Evolutionary conservation across 2,797 vertebrate species (phyloP).

Genomic region (Hippoglossus hippoglossus): DNA sequence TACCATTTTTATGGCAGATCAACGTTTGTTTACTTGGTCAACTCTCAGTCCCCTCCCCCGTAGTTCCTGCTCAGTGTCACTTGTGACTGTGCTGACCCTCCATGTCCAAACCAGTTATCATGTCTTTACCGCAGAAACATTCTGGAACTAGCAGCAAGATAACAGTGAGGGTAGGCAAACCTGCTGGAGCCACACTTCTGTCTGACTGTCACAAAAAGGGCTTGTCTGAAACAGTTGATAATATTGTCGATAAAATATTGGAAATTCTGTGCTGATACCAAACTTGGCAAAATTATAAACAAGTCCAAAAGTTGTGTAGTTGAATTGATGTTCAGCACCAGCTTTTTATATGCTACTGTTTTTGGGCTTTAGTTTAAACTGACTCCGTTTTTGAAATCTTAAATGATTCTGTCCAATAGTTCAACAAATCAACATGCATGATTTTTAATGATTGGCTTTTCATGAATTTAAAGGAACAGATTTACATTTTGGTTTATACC

Average conservation of each 20-base stretch:
- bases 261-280: too few relatives aligned
- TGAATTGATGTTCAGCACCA: too few relatives aligned
- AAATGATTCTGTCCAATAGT: too few relatives aligned
- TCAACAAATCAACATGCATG: too few relatives aligned
- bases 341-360: too few relatives aligned
- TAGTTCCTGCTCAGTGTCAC: not conserved
- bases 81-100: constrained; percentile 1
- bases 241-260: not conserved
- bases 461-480: too few relatives aligned
- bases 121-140: not conserved
- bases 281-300: too few relatives aligned
- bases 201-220: not conserved
- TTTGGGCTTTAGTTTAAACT: too few relatives aligned
- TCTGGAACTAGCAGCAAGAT: constrained; percentile 6
- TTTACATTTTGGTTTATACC: too few relatives aligned
- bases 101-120: not conserved
- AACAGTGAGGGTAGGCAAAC: not conserved
- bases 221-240: not conserved
- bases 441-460: too few relatives aligned
- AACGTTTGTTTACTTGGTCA: not conserved
- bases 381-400: too few relatives aligned
- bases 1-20: constrained; percentile 32
- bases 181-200: not conserved
- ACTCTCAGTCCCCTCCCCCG: not conserved
- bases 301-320: too few relatives aligned